Conservation (phyloP, 2,113 vertebrate species). For the Podiceps cristatus region DNA sequence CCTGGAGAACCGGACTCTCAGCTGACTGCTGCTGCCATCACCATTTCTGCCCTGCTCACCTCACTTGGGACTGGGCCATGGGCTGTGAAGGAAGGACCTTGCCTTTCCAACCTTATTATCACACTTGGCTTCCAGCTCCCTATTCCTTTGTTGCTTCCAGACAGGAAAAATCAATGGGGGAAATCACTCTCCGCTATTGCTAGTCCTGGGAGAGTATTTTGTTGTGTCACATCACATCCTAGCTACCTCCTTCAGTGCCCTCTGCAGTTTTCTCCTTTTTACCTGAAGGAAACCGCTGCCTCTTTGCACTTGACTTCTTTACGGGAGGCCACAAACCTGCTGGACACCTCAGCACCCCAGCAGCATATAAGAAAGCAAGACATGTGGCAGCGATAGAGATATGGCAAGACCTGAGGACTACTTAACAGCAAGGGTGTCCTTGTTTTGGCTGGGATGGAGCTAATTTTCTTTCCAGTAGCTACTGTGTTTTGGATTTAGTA, state of each 20-base stretch:
- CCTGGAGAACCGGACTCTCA: not conserved
- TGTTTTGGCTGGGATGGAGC: no score
- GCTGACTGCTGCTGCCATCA: not conserved
- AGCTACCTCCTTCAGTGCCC: not conserved
- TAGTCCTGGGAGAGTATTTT: not conserved
- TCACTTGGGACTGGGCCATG: not conserved
- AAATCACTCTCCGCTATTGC: not conserved
- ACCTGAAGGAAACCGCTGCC: not conserved
- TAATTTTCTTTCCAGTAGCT: no score
- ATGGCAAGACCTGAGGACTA: not conserved
- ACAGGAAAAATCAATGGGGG: not conserved
- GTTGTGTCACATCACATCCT: not conserved
- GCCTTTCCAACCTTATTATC: not conserved
- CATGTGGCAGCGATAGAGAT: not conserved
- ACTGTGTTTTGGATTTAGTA: no score
- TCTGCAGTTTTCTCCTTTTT: not conserved
- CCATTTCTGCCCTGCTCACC: not conserved
- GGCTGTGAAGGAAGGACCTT: not conserved
- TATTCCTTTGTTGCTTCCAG: not conserved
- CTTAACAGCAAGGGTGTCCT: not conserved
- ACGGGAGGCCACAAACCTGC: not conserved
- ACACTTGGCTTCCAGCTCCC: not conserved
- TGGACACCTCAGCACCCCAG: not conserved
- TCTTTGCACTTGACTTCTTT: not conserved
- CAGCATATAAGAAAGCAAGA: not conserved